A percentile compares a stretch with the other conserved stretches of the same genome.
Conservation (phyloP, 2,888 invertebrate genomes). For the Eucriotettix oculatus region DNA sequence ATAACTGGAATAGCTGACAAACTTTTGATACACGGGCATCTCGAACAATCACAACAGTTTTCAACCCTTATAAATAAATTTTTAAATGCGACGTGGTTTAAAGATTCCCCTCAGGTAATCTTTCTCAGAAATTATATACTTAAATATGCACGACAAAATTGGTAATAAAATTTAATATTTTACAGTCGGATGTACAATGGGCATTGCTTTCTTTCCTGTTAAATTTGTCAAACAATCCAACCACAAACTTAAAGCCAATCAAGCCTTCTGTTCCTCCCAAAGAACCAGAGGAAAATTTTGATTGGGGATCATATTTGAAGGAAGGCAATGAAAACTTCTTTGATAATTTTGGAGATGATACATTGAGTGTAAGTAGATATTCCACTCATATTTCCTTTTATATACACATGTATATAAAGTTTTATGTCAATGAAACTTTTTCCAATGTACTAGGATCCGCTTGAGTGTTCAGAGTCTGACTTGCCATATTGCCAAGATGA, state of each 20-base stretch:
- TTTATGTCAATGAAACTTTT: neutral
- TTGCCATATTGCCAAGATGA: neutral
- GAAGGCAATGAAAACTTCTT: constrained; percentile 7
- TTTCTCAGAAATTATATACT: neutral
- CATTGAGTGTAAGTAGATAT: neutral
- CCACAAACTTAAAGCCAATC: neutral
- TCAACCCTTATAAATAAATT: constrained; percentile 22
- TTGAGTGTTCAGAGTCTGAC: neutral
- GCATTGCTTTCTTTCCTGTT: constrained; percentile 29
- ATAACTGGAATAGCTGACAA: constrained; percentile 29
- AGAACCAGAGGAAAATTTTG: constrained; percentile 4
- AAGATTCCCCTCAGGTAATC: neutral
- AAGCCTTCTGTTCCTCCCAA: neutral
- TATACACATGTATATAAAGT: neutral
- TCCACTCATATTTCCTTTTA: neutral
- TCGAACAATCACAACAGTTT: constrained; percentile 27
- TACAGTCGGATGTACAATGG: constrained; percentile 32
- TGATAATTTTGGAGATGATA: neutral
- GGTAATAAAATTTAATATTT: constrained; percentile 18
- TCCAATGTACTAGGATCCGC: neutral
- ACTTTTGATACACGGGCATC: constrained; percentile 29
- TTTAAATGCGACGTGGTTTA: constrained; percentile 11
- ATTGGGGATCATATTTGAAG: constrained; percentile 7
- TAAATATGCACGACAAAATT: constrained; percentile 20
- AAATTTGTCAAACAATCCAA: constrained; percentile 22